Evolutionary conservation across 2,113 vertebrate species (phyloP).

Genomic region (Struthidea cinerea): DNA sequence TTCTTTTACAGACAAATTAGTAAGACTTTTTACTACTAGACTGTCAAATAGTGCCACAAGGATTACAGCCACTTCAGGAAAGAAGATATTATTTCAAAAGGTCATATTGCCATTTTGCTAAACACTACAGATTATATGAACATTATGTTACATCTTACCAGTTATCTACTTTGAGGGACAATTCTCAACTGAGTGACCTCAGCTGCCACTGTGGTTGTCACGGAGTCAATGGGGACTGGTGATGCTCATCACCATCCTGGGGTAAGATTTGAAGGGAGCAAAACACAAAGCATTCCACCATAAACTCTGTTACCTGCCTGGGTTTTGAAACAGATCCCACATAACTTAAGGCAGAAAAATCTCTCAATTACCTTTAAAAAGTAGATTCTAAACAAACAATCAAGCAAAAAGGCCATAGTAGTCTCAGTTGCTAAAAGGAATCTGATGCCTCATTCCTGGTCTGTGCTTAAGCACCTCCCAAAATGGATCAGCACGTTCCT

Average conservation of each 20-base stretch:
- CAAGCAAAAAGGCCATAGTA: background rate
- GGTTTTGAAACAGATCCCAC: background rate
- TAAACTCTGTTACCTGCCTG: background rate
- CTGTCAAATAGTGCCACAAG: constrained; percentile 4
- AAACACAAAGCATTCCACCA: background rate
- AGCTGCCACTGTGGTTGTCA: background rate
- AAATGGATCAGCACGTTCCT: background rate
- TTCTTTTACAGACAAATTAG: constrained; percentile 22
- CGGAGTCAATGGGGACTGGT: background rate
- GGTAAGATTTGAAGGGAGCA: background rate
- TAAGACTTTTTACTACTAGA: background rate
- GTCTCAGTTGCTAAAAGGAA: background rate
- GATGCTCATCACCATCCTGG: background rate
- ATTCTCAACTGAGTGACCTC: background rate
- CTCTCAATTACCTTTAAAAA: background rate
- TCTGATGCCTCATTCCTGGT: background rate
- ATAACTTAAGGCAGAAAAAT: background rate
- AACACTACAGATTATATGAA: background rate
- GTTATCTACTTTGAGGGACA: background rate
- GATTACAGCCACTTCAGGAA: constrained; percentile 8
- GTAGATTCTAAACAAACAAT: background rate
- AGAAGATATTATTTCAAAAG: background rate
- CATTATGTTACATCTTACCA: background rate
- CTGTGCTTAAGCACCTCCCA: background rate
- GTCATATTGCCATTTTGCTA: background rate